Conservation (phyloP, 2,888 invertebrate species). For the Microctonus brassicae region DNA sequence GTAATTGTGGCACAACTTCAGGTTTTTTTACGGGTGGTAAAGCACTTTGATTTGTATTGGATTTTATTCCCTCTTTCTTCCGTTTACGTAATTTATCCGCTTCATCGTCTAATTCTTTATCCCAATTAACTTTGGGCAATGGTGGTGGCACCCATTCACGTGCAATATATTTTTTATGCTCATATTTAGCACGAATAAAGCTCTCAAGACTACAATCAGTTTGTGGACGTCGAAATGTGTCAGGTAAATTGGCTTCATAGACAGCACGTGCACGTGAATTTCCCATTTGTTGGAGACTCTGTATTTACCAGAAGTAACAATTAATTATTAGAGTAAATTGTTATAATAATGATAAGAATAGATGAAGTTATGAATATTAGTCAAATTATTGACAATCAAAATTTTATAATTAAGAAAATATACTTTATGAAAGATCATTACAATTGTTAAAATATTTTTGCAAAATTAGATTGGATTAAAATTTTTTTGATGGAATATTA, state of each 20-base stretch:
- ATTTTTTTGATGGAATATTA: too few relatives aligned
- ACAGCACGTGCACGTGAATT: constrained; percentile 96
- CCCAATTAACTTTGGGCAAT: constrained; percentile 85
- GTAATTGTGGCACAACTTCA: constrained; percentile 72
- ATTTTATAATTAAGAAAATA: too few relatives aligned
- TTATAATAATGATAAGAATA: not conserved
- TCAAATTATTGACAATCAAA: not conserved
- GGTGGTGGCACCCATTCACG: constrained; percentile 95
- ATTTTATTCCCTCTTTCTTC: constrained; percentile 79
- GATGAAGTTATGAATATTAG: not conserved
- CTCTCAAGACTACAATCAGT: constrained; percentile 93
- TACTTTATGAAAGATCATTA: too few relatives aligned
- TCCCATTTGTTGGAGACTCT: constrained; percentile 96
- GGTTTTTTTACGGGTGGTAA: constrained; percentile 67
- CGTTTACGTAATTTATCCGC: constrained; percentile 85
- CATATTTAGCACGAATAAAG: constrained; percentile 98
- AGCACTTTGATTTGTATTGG: constrained; percentile 66
- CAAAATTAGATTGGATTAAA: too few relatives aligned
- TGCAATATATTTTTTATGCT: constrained; percentile 98
- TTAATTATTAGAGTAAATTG: not conserved
- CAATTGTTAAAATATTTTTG: too few relatives aligned
- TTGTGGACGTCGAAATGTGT: constrained; percentile 95
- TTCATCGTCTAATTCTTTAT: constrained; percentile 90
- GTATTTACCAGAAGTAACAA: too few relatives aligned
- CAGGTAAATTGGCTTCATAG: constrained; percentile 96